These are phyloP conservation scores for Stictonetta naevosa DNA, from an alignment of 2,113 vertebrate genomes.

Conservation along the genomic window DNA sequence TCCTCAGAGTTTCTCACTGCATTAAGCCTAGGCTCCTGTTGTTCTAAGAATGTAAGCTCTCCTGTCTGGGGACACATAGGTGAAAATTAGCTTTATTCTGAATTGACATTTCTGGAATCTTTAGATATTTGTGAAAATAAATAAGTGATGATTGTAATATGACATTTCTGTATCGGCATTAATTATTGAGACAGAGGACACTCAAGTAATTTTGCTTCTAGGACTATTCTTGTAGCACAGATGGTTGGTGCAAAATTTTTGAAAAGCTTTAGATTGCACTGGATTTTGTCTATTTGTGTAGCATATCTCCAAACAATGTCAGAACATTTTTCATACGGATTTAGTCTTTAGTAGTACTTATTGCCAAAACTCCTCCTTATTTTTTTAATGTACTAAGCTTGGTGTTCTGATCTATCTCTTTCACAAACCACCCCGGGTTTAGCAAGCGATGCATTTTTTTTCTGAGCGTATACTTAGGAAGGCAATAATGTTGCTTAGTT, in stretches of 20 bases:
- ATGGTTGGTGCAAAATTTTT: neutral
- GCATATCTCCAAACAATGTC: neutral
- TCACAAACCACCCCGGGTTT: neutral
- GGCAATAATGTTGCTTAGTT: neutral
- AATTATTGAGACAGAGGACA: neutral
- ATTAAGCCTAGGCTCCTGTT: neutral
- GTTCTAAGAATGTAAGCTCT: neutral
- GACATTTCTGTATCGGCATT: neutral
- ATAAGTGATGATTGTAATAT: neutral
- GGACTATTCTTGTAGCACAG: neutral
- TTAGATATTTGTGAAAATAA: neutral
- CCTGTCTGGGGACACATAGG: neutral
- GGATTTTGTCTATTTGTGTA: neutral
- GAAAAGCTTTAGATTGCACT: neutral
- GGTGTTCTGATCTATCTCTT: neutral
- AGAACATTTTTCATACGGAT: neutral
- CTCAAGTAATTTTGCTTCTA: neutral
- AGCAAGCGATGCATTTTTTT: neutral
- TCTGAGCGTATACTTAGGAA: neutral
- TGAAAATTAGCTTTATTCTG: neutral
- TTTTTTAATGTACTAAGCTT: neutral
- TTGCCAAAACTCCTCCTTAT: neutral
- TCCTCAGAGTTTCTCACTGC: neutral
- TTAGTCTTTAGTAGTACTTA: neutral
- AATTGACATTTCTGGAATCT: neutral